These are phyloP conservation scores for Lochmaea crataegi DNA, from an alignment of 2,888 invertebrate species.

Conservation along the genomic window DNA sequence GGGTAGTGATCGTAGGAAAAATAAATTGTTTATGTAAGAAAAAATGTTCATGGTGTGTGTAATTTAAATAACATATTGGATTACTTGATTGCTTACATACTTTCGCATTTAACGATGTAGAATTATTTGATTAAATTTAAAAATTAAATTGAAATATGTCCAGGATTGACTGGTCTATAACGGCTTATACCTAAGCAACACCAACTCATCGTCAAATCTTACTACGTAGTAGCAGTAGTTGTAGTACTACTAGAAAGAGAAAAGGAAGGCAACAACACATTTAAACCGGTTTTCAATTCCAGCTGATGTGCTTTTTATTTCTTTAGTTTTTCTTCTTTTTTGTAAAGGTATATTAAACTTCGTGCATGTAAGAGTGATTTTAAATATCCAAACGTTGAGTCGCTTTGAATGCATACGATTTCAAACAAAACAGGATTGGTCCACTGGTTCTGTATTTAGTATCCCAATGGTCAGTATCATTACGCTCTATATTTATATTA, in stretches of 20 bases:
- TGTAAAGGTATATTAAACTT: constrained; percentile 60
- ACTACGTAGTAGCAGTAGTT: constrained; percentile 64
- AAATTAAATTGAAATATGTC: background rate
- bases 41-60: too few species aligned
- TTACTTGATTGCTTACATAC: too few species aligned
- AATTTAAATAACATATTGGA: too few species aligned
- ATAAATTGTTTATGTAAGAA: too few species aligned
- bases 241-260: constrained; percentile 63
- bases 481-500: constrained; percentile 54
- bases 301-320: constrained; percentile 65
- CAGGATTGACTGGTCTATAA: constrained; percentile 35
- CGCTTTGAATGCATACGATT: constrained; percentile 47
- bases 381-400: constrained; percentile 54
- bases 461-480: constrained; percentile 57
- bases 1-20: too few species aligned
- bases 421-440: constrained; percentile 52
- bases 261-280: constrained; percentile 59
- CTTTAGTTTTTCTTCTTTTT: constrained; percentile 60
- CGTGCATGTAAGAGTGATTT: constrained; percentile 60
- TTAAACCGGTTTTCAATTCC: constrained; percentile 64
- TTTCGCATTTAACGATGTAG: too few species aligned
- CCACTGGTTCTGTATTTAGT: constrained; percentile 57
- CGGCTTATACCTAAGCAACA: constrained; percentile 38
- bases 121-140: background rate
- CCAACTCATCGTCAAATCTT: constrained; percentile 59